Base-by-base conservation (phyloP, 1,140 invertebrate genomes). In the Drosophila quadrilineata region DNA sequence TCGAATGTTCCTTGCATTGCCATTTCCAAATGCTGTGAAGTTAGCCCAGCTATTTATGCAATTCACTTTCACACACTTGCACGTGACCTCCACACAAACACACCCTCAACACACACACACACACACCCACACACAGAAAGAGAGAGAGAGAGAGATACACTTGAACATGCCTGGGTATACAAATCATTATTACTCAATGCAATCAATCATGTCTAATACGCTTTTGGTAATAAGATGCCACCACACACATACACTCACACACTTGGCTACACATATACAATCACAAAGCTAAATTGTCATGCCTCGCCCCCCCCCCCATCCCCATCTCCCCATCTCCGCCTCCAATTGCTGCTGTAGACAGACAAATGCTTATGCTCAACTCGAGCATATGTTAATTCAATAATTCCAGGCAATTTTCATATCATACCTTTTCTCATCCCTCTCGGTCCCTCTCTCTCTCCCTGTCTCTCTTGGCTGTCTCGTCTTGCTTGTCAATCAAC, bases 341-440 rank as follows among this genome's bases (percentile, higher is more conserved):
- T 17, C 12, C n/a, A 10, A 5, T 19, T 26, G n/a, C 33, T 57
- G 50, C 3, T 6, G 35, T 46, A 63, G 54, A 57, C 68, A 40
- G 45, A 38, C 31, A 56, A 71, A 85, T 86, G 75, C 79, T 85
- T 79, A 56, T 36, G 63, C 74, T 79, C 84, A 87, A 79, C 71
- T 84, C 71, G 68, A 72, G 76, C 84, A 87, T 84, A 85, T 77
- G 80, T 84, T 87, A 87, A 87, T 87, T 84, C 84, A 87, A 87
- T 87, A 87, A 87, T 87, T 87, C 84, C 76, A 75, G 77, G 77
- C 76, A 87, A 87, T 87, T 87, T 87, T 87, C 84, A 87, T 87
- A 84, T 87, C 64, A 87, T 77, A 84, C n/a, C n/a, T n/a, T n/a
- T n/a, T n/a, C n/a, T 85, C 74, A 87, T 85, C 74, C 64, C 68